A percentile compares a stretch with the other conserved stretches of the same genome.
phyloP scores from a whole-genome alignment of 2,797 vertebrate species.

The Fistularia commersonii region DNA sequence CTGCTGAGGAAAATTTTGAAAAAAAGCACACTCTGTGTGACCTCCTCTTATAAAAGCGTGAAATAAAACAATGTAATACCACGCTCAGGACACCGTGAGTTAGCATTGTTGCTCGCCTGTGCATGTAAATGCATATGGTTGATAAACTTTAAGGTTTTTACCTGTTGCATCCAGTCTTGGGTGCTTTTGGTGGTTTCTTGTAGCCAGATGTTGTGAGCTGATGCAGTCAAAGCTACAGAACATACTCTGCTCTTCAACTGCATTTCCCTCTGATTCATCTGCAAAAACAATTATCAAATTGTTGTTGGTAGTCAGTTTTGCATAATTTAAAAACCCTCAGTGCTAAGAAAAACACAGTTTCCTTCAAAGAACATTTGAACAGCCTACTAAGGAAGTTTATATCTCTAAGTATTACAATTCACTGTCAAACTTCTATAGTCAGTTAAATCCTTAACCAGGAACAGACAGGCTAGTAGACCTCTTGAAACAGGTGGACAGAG shows the following conservation, averaged over 20 bases:
- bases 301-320: constrained; percentile 17
- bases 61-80: constrained; percentile 30
- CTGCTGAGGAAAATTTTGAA: constrained; percentile 24
- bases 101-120: too few species aligned
- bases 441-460: constrained; percentile 12
- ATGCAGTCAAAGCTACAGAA: constrained; percentile 94
- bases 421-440: background rate
- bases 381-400: background rate
- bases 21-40: constrained; percentile 9
- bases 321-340: constrained; percentile 5
- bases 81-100: too few species aligned
- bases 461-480: constrained; percentile 29
- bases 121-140: too few species aligned
- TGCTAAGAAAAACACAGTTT: background rate
- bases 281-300: constrained; percentile 45
- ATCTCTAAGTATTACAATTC: background rate
- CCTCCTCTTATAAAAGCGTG: constrained; percentile 4
- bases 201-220: constrained; percentile 96
- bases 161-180: constrained; percentile 97
- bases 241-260: constrained; percentile 90
- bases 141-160: constrained; percentile 32
- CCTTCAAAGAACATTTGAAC: background rate
- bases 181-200: constrained; percentile 91
- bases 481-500: constrained; percentile 37
- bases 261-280: constrained; percentile 95